Evolutionary conservation across 2,888 invertebrate species (phyloP), one percentile per base, ranked within the genome.

Genomic region (Himalopsyche tibetana): DNA sequence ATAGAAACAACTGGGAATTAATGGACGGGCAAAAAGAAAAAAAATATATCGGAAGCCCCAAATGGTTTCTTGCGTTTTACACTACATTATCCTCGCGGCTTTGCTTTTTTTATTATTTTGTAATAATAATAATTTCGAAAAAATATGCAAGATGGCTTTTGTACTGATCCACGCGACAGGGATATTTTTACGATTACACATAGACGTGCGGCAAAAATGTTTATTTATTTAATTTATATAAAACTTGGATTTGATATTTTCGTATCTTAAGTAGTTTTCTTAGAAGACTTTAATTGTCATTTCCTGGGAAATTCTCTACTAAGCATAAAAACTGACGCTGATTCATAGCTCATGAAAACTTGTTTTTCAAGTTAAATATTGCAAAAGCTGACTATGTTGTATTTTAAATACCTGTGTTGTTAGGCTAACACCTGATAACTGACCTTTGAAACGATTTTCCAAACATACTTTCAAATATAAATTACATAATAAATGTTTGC

Each of bases 11-110:
- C 80, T 82, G 81, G 81, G 55, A 83, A 85, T 85, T 85, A 85
- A 85, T 85, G 83, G 85, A 80, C 80, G 80, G 83, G 5, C 40
- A 85, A 85, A 45, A 19, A 45, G 40, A 79, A 83, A 40, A 85
- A 85, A 85, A 84, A 84, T n/a, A 63, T 56, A 80, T 84, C 56
- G 84, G 87, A 85, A 88, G 82, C 86, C 82, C 87, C 85, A 87
- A 88, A 88, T 88, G 87, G 86, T 85, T 86, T 85, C 84, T 82
- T 80, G 88, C 87, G 83, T 88, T 88, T 88, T 88, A 87, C 88
- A 88, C 87, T 38, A 82, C 85, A 86, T 87, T 86, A 87, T 88
- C 79, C 87, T 28, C 40, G 84, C 81, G 85, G 83, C 84, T 88
- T 87, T 86, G 74, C 85, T 82, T 82, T 87, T 28, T 85, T 87